Conservation (phyloP, 2,888 invertebrate species). For the Herminia tarsipennalis region DNA sequence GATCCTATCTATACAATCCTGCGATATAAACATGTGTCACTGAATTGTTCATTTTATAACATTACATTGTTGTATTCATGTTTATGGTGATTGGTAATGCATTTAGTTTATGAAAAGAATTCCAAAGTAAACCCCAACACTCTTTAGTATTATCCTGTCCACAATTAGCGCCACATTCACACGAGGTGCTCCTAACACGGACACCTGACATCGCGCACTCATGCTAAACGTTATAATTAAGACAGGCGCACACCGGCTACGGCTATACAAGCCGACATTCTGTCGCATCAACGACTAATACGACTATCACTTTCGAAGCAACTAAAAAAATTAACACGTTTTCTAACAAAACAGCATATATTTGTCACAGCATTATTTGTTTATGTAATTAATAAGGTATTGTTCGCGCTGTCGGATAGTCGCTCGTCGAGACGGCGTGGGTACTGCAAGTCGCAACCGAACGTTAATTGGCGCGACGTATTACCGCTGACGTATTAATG, state of each 20-base stretch:
- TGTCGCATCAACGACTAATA: background rate
- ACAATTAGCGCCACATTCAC: constrained; percentile 6
- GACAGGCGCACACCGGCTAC: background rate
- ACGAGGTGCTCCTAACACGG: background rate
- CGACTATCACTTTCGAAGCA: constrained; percentile 32
- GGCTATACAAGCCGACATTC: background rate
- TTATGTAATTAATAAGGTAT: constrained; percentile 39
- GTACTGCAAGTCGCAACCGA: constrained; percentile 32
- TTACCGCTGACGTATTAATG: constrained; percentile 49
- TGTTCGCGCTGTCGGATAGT: constrained; percentile 22
- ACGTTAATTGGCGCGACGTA: constrained; percentile 43
- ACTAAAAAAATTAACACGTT: constrained; percentile 39
- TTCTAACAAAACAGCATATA: constrained; percentile 14
- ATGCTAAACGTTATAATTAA: constrained; percentile 30
- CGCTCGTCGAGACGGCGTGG: constrained; percentile 29
- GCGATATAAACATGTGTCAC: too few relatives aligned
- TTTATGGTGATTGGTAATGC: too few relatives aligned
- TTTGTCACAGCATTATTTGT: constrained; percentile 23
- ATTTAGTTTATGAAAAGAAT: background rate
- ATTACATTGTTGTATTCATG: too few relatives aligned
- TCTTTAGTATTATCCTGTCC: constrained; percentile 1
- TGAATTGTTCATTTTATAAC: too few relatives aligned
- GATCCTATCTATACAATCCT: too few relatives aligned
- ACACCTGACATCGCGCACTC: constrained; percentile 14
- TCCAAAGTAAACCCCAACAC: background rate